Evolutionary conservation across 1,140 invertebrate species (phyloP).

Genomic region (Drosophila serrata): DNA sequence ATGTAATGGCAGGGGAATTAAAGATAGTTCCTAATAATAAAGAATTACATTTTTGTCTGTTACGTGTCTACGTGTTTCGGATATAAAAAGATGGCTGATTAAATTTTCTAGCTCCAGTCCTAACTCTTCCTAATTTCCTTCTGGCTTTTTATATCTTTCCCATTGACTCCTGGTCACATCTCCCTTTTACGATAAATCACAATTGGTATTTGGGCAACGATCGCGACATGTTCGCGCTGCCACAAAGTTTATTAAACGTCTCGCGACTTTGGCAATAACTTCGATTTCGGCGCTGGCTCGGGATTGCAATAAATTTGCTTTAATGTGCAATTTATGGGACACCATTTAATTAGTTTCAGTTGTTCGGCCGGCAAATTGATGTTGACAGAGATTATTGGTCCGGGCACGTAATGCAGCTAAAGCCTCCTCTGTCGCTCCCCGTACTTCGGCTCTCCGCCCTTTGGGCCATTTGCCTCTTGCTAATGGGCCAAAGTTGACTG

Average conservation of each 20-base stretch:
- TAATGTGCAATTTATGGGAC: conserved; percentile 85
- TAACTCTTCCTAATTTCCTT: conserved; percentile 4
- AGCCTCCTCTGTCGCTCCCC: conserved; percentile 7
- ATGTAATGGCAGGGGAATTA: neutral
- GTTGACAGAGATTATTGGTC: conserved; percentile 84
- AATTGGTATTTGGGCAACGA: conserved; percentile 57
- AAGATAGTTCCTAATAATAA: neutral
- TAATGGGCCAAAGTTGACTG: conserved; percentile 74
- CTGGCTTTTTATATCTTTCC: neutral
- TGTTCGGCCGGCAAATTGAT: conserved; percentile 76
- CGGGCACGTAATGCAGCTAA: conserved; percentile 74
- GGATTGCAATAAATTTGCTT: conserved; percentile 84
- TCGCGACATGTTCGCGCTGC: conserved; percentile 71
- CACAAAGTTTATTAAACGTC: conserved; percentile 82
- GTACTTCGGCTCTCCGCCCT: neutral
- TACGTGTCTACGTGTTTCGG: conserved; percentile 9
- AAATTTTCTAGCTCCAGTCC: conserved; percentile 11
- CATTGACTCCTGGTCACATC: conserved; percentile 11
- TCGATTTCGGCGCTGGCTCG: conserved; percentile 61
- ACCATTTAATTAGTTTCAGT: conserved; percentile 85
- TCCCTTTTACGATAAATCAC: conserved; percentile 68
- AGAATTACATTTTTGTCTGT: conserved; percentile 4
- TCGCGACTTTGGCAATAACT: conserved; percentile 82
- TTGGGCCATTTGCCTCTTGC: conserved; percentile 27
- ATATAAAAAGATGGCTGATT: conserved; percentile 40